A percentile compares a stretch with the other conserved stretches of the same genome.
phyloP scores from a whole-genome alignment of 1,140 invertebrate species.

The Temnothorax curvispinosus region DNA sequence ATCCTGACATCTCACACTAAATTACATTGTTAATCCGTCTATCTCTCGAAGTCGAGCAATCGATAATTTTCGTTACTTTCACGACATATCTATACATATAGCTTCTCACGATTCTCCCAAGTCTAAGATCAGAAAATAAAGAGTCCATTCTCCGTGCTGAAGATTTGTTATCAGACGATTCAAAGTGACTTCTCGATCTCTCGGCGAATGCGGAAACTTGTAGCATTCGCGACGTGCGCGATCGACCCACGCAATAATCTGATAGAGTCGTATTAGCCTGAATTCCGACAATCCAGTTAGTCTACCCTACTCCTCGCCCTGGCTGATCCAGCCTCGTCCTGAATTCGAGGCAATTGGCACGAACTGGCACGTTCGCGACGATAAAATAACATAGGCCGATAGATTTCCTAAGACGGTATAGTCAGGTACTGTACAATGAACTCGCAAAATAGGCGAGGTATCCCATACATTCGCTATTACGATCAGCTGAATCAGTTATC shows the following conservation, averaged over 20 bases:
- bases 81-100: not conserved
- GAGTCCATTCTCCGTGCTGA: not conserved
- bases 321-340: constrained; percentile 74
- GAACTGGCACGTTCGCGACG: constrained; percentile 56
- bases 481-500: not conserved
- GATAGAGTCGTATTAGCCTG: constrained; percentile 79
- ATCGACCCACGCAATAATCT: constrained; percentile 68
- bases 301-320: constrained; percentile 54
- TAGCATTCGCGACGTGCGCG: constrained; percentile 20
- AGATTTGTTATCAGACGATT: not conserved
- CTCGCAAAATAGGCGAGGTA: constrained; percentile 10
- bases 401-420: constrained; percentile 52
- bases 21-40: not conserved
- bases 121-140: not conserved
- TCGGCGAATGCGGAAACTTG: constrained; percentile 34
- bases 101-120: not conserved
- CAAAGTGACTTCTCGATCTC: not conserved
- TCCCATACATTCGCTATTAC: not conserved
- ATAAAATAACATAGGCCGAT: constrained; percentile 45
- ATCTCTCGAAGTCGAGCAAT: not conserved
- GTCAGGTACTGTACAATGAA: not conserved
- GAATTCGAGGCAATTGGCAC: constrained; percentile 74
- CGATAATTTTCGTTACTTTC: not conserved
- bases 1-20: not conserved
- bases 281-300: constrained; percentile 77